Base-by-base conservation (phyloP, 2,888 invertebrate species). In the Chymomyza amoena region DNA sequence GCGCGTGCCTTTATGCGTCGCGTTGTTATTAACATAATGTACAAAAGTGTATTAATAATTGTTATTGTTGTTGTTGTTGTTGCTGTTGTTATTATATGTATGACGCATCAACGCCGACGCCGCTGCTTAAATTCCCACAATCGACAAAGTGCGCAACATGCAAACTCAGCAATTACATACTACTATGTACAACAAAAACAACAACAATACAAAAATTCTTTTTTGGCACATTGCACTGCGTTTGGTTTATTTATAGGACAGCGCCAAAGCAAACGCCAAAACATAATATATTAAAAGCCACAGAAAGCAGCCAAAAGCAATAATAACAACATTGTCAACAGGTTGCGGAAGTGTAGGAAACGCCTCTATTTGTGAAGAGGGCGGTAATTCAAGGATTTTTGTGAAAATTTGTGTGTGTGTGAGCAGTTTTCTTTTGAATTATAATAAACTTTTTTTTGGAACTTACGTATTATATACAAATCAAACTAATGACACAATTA, bases 161-260 rank as follows among this genome's bases (percentile, higher is more conserved):
- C 39, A 45, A 45, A 45, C 39, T 45, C 39, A 45, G 39, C 39
- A 45, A 45, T 45, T 45, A 45, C 39, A 45, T 45, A 13, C 39
- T 45, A 45, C 39, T 13, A 45, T 45, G 10, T 45, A 45, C 10
- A 10, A 3, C 39, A 39, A 13, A 3, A 45, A 10, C 39, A 45
- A 45, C 39, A 13, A 32, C 13, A 13, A 13, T 52, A 52, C 7
- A 15, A 51, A 13, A 45, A 51, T 74, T 69, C 68, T 64, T 70
- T 78, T 71, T 81, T 83, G 82, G 88, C 82, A 87, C 81, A 84
- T 81, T 85, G 88, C 86, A 83, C 77, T 72, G 84, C 74, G 63
- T 61, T 64, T 70, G 72, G 67, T 36, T 73, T 83, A 87, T 81
- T 87, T 79, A 75, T 87, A 77, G 73, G 68, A 63, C 51, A 54